Conservation (phyloP, 2,797 vertebrate species). For the Acrossocheilus wenchowensis region DNA sequence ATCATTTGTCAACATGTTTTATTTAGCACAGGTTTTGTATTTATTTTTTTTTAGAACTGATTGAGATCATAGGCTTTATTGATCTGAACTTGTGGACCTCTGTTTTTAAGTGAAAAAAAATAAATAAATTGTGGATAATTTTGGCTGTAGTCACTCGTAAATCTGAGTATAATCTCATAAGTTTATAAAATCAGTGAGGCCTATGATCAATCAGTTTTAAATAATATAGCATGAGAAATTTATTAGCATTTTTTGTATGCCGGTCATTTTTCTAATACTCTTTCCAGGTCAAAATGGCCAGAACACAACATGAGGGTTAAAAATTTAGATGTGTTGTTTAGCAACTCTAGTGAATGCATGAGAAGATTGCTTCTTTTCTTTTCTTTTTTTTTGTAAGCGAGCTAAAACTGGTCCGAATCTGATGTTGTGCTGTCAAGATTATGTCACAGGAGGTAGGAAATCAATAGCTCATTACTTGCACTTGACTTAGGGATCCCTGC, state of each 20-base stretch:
- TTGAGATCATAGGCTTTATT: not conserved
- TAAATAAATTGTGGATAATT: too few relatives aligned
- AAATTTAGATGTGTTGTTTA: constrained; percentile 5
- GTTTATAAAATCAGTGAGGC: too few relatives aligned
- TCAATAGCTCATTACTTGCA: constrained; percentile 63
- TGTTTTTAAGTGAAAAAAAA: too few relatives aligned
- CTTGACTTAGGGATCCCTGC: constrained; percentile 29
- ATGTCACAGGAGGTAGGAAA: constrained; percentile 47
- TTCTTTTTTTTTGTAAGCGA: not conserved
- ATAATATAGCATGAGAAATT: not conserved
- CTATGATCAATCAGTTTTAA: not conserved
- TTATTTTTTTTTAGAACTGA: not conserved
- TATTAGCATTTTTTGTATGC: not conserved
- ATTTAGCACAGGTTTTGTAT: not conserved
- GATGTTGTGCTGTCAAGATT: constrained; percentile 27
- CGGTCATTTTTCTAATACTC: not conserved
- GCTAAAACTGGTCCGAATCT: not conserved
- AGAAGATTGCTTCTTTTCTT: not conserved
- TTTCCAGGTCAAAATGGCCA: not conserved
- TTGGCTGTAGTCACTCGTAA: too few relatives aligned
- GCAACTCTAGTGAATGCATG: not conserved
- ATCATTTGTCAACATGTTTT: not conserved
- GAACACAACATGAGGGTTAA: not conserved
- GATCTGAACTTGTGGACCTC: not conserved
- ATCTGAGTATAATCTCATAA: too few relatives aligned